Evolutionary conservation across 2,888 invertebrate genomes (phyloP), one percentile per base, ranked within the genome.

Genomic region (Punctoribates punctum): DNA sequence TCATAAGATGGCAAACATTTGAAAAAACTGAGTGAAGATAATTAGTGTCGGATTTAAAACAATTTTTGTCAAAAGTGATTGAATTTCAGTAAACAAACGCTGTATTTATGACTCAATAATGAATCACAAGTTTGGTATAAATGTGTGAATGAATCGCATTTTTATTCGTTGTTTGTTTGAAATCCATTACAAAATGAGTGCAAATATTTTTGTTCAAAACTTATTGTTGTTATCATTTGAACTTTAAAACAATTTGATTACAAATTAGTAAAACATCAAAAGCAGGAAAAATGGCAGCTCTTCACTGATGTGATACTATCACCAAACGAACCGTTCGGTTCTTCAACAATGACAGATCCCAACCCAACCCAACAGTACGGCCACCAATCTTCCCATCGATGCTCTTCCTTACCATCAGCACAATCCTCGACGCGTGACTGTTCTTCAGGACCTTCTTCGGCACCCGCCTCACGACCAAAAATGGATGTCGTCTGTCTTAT

Each of bases 401-500:
- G 72, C 15, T 72, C 72, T 48, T 72, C 72, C 2, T 46, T 72
- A 13, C 72, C 72, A 23, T 72, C 46, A 2, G 25, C 25, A 0
- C 20, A 46, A 9, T 6, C 23, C 15, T 48, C 72, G 3, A 72
- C 25, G 15, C 20, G 72, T 8, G 72, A 73, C 15, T 11, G 4
- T 9, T n/a, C 54, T 9, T 73, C 42, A 15, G 73, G 73, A 9
- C 73, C 57, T 15, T 62, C 73, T 15, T 57, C 75, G 11, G 65
- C 60, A 6, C 75, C 67, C 6, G 51, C 62, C 17, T 74, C 78
- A 9, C 78, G 74, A 80, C 89, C 90, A 29, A 88, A 88, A 81
- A 93, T 94, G 91, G 93, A 94, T 84, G 91, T 95, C 78, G 94
- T 90, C 74, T 93, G 93, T 85, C 91, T 94, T 79, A 87, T 94